Percentiles rank a stretch among this genome's conserved stretches.
These are phyloP conservation scores for Pterocles gutturalis DNA, from an alignment of 2,113 vertebrate species.

Conservation along the genomic window DNA sequence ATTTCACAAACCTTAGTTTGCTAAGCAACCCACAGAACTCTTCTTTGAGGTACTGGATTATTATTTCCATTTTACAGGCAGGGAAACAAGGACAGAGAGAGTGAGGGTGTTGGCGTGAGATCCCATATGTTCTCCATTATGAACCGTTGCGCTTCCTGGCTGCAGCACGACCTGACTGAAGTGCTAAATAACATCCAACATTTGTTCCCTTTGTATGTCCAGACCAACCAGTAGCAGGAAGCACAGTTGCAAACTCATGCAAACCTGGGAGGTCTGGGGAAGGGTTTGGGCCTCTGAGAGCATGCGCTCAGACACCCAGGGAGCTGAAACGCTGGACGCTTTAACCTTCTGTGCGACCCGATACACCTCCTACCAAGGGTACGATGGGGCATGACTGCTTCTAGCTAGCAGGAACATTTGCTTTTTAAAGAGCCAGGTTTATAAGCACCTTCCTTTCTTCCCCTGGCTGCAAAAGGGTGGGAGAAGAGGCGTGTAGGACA, in stretches of 20 bases:
- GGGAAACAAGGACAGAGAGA: rapidly evolving
- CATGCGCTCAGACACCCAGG: not conserved
- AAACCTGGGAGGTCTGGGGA: slow-evolving; percentile 37
- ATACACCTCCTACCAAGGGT: not conserved
- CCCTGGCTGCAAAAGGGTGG: not conserved
- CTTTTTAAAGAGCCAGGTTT: not conserved
- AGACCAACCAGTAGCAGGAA: slow-evolving; percentile 45
- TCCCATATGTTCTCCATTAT: slow-evolving; percentile 43
- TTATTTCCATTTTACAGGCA: not conserved
- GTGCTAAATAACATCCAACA: slow-evolving; percentile 15
- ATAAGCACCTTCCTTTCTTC: not conserved
- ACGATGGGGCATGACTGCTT: not conserved
- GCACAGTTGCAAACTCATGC: not conserved
- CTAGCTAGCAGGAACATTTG: not conserved
- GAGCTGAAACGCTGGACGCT: rapidly evolving
- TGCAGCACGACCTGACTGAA: not conserved
- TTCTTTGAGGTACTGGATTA: not conserved
- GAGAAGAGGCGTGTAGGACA: not conserved
- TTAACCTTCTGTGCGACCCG: not conserved
- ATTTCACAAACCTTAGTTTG: rapidly evolving
- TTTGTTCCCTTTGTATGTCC: not conserved
- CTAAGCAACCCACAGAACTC: not conserved
- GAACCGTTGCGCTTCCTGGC: not conserved
- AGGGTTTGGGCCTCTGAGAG: not conserved
- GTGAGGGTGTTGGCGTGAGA: not conserved